Evolutionary conservation across 1,140 invertebrate species (phyloP), one percentile per base, ranked within the genome.

Genomic region (Proales similis): DNA sequence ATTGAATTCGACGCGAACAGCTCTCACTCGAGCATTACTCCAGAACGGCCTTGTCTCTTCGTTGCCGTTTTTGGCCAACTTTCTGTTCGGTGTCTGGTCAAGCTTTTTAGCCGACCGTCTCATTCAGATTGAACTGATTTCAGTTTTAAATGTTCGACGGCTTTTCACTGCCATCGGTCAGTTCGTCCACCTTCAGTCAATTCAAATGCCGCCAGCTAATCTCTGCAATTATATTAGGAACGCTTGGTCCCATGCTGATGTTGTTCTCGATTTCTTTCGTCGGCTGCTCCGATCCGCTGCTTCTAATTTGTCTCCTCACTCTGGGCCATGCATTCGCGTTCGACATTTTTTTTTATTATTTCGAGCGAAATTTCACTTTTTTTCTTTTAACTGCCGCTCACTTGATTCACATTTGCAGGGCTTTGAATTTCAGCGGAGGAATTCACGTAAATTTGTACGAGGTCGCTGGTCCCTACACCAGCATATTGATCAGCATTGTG

Each of bases 401-500:
- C 14, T 36, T 36, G 9, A 36, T 36, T 36, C 9, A 9, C 33
- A 14, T 36, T 36, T 36, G 33, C 14, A 36, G 14, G 14, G 9
- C 14, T 9, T 14, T 36, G 9, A 36, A 36, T 14, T 36, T 14
- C 33, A 57, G 26, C 20, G 51, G 33, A 22, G 51, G 51, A 11
- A 42, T 57, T 27, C 45, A 17, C 30, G 30, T 57, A 2, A 57
- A 57, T 26, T 39, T 17, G 9, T 42, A 57, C 45, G 51, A 57
- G 22, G 30, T 57, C 2, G 51, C 24, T 11, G 51, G 51, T 26
- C 51, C 51, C 20, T 57, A 30, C 32, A 57, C 26, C 45, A 29
- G 51, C 4, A 57, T 57, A 30, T 20, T 57, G 20, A 42, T 57
- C 45, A 42, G 51, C 12, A 57, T 57, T 42, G 36, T 42, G 45